phyloP scores from a whole-genome alignment of 2,113 vertebrate genomes.

The Mixornis gularis region DNA sequence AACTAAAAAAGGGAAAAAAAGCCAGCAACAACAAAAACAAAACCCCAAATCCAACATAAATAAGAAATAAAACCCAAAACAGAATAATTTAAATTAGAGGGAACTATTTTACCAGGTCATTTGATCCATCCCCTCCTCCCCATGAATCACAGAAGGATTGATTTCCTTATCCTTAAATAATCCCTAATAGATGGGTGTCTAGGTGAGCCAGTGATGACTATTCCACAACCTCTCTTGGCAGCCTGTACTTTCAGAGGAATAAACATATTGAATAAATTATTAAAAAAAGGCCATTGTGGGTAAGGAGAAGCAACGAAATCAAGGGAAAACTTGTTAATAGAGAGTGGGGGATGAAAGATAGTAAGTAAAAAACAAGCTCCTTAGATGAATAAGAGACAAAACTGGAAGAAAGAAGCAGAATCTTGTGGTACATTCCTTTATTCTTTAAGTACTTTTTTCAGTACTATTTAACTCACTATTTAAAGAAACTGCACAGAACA shows the following conservation, averaged over 20 bases:
- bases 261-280: constrained; percentile 62
- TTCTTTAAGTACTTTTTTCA: background rate
- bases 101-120: background rate
- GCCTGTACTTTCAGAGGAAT: constrained; percentile 30
- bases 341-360: background rate
- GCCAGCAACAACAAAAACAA: background rate
- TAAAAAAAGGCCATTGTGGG: constrained; percentile 20
- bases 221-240: constrained; percentile 46
- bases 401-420: background rate
- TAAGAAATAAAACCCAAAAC: background rate
- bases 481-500: constrained; percentile 9
- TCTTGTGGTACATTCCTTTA: background rate
- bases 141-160: constrained; percentile 24
- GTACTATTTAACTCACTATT: background rate
- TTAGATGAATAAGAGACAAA: constrained; percentile 34
- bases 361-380: background rate
- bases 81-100: constrained; percentile 31
- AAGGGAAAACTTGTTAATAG: constrained; percentile 21
- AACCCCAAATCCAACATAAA: background rate
- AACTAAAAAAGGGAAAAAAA: background rate
- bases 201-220: constrained; percentile 55
- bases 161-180: constrained; percentile 61
- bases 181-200: constrained; percentile 48
- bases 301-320: constrained; percentile 46
- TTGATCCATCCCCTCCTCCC: background rate